Conservation (phyloP, 2,888 invertebrate genomes). For the Cheilosia pagana region DNA sequence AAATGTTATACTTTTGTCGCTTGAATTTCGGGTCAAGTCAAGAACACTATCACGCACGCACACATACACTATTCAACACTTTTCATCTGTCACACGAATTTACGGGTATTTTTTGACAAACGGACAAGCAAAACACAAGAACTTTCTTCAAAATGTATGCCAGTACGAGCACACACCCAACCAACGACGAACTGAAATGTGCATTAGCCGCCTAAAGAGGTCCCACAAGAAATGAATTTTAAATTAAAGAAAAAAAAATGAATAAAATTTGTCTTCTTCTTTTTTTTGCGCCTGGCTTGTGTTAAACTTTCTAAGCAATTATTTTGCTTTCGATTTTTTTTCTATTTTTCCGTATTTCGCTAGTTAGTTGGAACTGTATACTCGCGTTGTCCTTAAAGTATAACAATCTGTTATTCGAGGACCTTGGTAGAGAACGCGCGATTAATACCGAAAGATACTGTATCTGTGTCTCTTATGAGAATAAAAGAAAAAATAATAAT, state of each 20-base stretch:
- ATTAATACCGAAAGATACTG: constrained; percentile 19
- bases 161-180: constrained; percentile 44
- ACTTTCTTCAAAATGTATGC: constrained; percentile 71
- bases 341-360: not conserved
- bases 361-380: not conserved
- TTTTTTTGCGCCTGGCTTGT: constrained; percentile 23
- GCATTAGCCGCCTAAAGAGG: constrained; percentile 60
- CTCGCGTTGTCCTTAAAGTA: constrained; percentile 35
- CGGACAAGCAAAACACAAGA: constrained; percentile 29
- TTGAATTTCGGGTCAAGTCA: constrained; percentile 51
- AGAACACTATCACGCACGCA: constrained; percentile 17
- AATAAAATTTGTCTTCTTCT: constrained; percentile 10
- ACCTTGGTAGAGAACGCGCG: constrained; percentile 36
- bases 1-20: constrained; percentile 39
- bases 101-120: constrained; percentile 50
- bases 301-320: constrained; percentile 68
- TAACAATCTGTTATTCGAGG: constrained; percentile 24
- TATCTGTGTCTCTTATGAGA: constrained; percentile 23
- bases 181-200: constrained; percentile 35
- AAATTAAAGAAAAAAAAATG: constrained; percentile 20
- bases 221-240: constrained; percentile 62
- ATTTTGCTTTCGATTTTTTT: constrained; percentile 60
- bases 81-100: constrained; percentile 65
- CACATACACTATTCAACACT: constrained; percentile 47
- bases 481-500: constrained; percentile 6